Evolutionary conservation across 2,113 vertebrate species (phyloP).

Genomic region (Illadopsis cleaveri): DNA sequence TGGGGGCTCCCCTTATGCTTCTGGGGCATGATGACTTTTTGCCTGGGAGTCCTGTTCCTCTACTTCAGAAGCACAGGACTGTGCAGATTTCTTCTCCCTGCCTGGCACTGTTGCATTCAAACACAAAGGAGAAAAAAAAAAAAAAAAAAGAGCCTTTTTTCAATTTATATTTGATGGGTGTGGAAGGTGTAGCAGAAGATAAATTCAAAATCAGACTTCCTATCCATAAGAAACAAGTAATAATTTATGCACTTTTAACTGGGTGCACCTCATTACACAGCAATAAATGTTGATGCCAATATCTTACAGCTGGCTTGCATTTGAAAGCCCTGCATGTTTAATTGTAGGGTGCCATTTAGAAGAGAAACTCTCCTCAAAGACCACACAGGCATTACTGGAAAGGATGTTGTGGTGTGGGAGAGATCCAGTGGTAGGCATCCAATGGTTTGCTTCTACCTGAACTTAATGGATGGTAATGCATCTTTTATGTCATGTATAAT

Average conservation of each 20-base stretch:
- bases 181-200: background rate
- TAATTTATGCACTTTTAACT: conserved; percentile 32
- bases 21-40: background rate
- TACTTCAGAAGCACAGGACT: background rate
- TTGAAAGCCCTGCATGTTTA: conserved; percentile 43
- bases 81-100: background rate
- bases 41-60: background rate
- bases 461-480: conserved; percentile 80
- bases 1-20: background rate
- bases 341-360: conserved; percentile 48
- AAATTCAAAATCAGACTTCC: background rate
- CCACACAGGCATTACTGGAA: conserved; percentile 60
- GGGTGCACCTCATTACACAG: conserved; percentile 8
- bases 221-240: conserved; percentile 2
- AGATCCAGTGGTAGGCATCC: conserved; percentile 57
- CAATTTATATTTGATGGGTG: background rate
- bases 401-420: conserved; percentile 70
- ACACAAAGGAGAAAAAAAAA: background rate
- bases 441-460: conserved; percentile 64
- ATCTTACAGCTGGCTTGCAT: background rate
- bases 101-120: background rate
- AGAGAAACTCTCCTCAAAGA: conserved; percentile 45
- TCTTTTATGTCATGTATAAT: conserved; percentile 67
- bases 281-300: conserved; percentile 43
- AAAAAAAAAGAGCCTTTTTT: background rate